Percentiles rank a stretch among this genome's conserved stretches.
These are phyloP conservation scores for Plutella xylostella DNA, from an alignment of 2,888 invertebrate species.

Conservation along the genomic window DNA sequence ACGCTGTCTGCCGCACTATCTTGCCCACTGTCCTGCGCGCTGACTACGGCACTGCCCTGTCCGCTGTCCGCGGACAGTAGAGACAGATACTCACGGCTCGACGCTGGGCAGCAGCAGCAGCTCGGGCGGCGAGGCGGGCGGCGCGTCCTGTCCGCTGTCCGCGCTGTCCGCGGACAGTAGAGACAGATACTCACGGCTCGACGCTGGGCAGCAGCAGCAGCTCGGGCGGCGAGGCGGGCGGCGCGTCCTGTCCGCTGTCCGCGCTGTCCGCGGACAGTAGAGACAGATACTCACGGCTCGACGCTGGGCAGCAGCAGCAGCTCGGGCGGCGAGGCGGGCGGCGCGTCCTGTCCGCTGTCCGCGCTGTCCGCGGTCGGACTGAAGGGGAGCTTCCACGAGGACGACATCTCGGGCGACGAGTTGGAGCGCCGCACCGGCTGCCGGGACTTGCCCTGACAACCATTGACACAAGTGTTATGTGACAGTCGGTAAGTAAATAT, in stretches of 20 bases:
- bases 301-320: constrained; percentile 44
- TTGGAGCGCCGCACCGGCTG: constrained; percentile 90
- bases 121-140: neutral
- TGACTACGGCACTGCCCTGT: too few species aligned
- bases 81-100: neutral
- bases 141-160: too few species aligned
- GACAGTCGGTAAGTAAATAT: neutral
- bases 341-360: constrained; percentile 14
- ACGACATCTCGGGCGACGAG: constrained; percentile 94
- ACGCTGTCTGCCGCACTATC: too few species aligned
- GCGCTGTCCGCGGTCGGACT: constrained; percentile 10
- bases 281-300: constrained; percentile 34
- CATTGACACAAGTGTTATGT: neutral
- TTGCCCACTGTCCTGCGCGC: too few species aligned
- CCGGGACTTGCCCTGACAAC: constrained; percentile 67
- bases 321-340: constrained; percentile 19
- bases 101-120: constrained; percentile 17
- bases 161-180: too few species aligned
- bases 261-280: too few species aligned
- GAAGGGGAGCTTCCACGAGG: constrained; percentile 78
- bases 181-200: constrained; percentile 34
- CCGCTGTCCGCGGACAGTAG: neutral
- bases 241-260: constrained; percentile 13
- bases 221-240: constrained; percentile 19
- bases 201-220: constrained; percentile 44